phyloP scores from a whole-genome alignment of 2,888 invertebrate species.

The Leptothorax acervorum region DNA sequence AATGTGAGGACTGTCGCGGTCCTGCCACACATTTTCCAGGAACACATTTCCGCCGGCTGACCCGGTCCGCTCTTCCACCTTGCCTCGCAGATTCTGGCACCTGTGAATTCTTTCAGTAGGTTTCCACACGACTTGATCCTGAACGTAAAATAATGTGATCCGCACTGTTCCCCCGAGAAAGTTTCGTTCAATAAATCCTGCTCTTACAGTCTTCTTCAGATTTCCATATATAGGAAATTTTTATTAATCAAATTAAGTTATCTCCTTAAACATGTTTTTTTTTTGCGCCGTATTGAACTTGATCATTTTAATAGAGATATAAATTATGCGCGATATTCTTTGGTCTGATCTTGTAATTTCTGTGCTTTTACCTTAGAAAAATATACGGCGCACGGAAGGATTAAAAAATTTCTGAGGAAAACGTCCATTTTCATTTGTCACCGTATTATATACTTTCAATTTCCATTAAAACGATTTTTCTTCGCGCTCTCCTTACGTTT shows the following conservation, averaged over 20 bases:
- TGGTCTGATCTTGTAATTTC: background rate
- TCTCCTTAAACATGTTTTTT: background rate
- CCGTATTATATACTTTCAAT: conserved; percentile 56
- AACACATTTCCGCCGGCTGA: conserved; percentile 37
- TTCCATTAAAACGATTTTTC: conserved; percentile 58
- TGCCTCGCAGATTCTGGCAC: background rate
- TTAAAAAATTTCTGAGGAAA: conserved; percentile 3
- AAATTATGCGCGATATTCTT: background rate
- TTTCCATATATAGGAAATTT: background rate
- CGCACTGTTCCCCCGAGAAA: background rate
- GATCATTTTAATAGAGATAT: background rate
- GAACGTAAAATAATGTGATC: background rate
- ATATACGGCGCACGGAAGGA: background rate
- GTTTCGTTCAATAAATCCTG: background rate
- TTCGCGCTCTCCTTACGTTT: background rate
- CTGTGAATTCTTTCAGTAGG: background rate
- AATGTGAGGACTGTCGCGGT: conserved; percentile 23
- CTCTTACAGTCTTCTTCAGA: background rate
- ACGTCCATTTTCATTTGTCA: conserved; percentile 62
- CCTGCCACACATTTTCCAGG: conserved; percentile 31
- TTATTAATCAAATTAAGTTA: background rate
- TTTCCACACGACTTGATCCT: conserved; percentile 7
- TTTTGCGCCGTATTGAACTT: background rate
- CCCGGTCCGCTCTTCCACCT: conserved; percentile 32
- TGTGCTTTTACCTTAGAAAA: background rate